Conservation (phyloP, 2,888 invertebrate genomes). For the Diabrotica balteata region DNA sequence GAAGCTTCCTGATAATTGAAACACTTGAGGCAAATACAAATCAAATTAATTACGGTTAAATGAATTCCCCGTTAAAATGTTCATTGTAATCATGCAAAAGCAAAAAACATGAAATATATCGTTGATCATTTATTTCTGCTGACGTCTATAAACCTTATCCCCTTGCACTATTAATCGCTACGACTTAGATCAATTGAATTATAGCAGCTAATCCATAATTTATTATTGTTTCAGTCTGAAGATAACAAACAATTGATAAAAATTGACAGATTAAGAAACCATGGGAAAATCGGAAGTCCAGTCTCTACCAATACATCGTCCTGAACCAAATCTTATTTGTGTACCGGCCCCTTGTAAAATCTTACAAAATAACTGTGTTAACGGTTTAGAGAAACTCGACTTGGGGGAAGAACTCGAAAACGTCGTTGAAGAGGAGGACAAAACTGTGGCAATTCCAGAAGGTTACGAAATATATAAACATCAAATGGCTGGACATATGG, state of each 20-base stretch:
- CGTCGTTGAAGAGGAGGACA: conserved; percentile 12
- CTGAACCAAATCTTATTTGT: conserved; percentile 40
- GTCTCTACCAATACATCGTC: conserved; percentile 46
- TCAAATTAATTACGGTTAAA: no score
- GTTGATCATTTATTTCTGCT: no score
- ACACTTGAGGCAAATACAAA: no score
- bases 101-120: no score
- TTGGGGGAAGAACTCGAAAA: conserved; percentile 7
- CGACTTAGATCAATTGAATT: background rate
- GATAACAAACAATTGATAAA: conserved; percentile 26
- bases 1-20: no score
- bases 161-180: background rate
- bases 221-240: conserved; percentile 16
- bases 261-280: conserved; percentile 12
- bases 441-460: conserved; percentile 17
- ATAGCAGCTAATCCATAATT: background rate
- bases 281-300: conserved; percentile 52
- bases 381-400: conserved; percentile 31
- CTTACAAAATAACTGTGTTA: conserved; percentile 25
- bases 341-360: conserved; percentile 41
- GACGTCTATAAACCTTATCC: no score
- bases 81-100: no score
- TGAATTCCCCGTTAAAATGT: no score
- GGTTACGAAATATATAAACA: conserved; percentile 59
- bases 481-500: conserved; percentile 73